Conservation (phyloP, 2,888 invertebrate species). For the Dugesia japonica region DNA sequence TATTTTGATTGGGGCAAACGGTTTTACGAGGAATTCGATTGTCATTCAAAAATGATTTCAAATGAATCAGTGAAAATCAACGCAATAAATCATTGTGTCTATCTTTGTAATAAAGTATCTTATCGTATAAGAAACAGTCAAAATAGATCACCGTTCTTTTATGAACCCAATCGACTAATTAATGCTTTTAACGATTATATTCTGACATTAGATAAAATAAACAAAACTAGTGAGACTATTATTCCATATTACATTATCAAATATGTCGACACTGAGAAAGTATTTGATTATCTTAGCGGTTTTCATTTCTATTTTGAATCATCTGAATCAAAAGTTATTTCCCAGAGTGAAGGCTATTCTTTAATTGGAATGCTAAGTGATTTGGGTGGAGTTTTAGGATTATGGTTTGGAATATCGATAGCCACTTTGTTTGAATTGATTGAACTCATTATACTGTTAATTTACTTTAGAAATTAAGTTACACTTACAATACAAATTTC, state of each 20-base stretch:
- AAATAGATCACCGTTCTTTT: not conserved
- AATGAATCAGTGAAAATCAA: not conserved
- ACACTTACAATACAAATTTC: too few relatives aligned
- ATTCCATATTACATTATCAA: not conserved
- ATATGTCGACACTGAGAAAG: not conserved
- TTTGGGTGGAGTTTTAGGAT: not conserved
- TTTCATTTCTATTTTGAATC: not conserved
- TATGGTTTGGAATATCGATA: not conserved
- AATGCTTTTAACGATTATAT: not conserved
- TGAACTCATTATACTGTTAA: not conserved
- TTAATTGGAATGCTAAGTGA: not conserved
- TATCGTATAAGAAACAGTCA: not conserved
- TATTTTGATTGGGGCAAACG: not conserved
- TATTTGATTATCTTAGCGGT: not conserved
- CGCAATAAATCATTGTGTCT: not conserved
- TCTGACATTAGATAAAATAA: not conserved
- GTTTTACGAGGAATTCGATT: not conserved
- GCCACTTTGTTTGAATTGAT: not conserved
- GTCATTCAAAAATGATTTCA: not conserved
- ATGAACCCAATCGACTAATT: not conserved
- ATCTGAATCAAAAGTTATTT: not conserved
- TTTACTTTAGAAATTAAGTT: not conserved
- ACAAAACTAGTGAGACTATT: not conserved
- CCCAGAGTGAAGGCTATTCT: not conserved
- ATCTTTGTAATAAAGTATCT: not conserved